Conservation (phyloP, 2,797 vertebrate genomes). For the Rhodeus uyekii region DNA sequence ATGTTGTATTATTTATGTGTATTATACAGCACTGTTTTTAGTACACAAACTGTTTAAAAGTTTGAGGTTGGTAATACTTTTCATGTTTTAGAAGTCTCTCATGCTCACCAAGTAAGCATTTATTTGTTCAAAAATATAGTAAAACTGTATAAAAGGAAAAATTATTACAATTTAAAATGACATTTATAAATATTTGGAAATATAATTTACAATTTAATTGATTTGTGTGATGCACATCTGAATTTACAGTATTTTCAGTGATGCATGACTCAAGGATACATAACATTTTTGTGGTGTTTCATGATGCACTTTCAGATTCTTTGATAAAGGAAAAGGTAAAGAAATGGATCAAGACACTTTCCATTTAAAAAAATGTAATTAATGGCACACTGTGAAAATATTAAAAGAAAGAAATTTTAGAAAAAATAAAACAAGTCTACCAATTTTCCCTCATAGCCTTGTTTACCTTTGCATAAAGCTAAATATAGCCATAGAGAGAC, state of each 20-base stretch:
- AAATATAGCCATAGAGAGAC: neutral
- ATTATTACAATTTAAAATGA: neutral
- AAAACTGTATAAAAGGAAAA: neutral
- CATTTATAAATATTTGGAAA: neutral
- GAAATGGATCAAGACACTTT: neutral
- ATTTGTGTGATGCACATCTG: too few species aligned
- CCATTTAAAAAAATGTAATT: neutral
- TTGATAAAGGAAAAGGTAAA: too few species aligned
- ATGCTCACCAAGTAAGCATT: neutral
- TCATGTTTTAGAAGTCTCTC: neutral
- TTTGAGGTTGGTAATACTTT: neutral
- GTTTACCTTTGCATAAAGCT: neutral
- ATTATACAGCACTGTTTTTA: neutral
- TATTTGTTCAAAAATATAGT: neutral
- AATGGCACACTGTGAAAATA: neutral
- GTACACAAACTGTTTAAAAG: neutral
- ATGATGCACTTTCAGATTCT: too few species aligned
- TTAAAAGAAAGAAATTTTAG: neutral
- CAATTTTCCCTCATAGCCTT: neutral
- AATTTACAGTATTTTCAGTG: too few species aligned
- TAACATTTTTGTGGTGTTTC: too few species aligned
- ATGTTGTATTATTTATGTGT: neutral
- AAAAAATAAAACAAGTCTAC: neutral
- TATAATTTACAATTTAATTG: too few species aligned
- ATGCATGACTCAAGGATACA: too few species aligned